Base-by-base conservation (phyloP, 1,140 invertebrate species). In the Bursaphelenchus mucronatus region DNA sequence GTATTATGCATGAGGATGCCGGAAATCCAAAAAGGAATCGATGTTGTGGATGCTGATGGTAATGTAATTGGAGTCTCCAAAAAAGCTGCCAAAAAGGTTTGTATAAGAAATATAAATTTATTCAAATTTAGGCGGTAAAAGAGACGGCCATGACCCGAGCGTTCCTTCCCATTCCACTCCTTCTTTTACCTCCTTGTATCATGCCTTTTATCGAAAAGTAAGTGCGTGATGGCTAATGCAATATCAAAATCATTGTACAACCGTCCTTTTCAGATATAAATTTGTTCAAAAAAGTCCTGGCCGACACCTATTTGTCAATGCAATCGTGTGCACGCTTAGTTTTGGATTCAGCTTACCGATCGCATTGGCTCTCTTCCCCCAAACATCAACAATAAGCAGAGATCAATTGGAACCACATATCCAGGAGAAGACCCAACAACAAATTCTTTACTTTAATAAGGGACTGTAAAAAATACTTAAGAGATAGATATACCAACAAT, bases 1-100 rank as follows among this genome's bases (percentile, higher is more conserved):
- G 83, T 86, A 3, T 46, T 85, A n/a, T 74, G 84, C 46, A 85
- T 85, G 85, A 73, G 85, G 50, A 82, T 82, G 65, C 83, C 80
- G 64, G 85, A 86, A 69, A 68, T 85, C 21, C 69, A 79, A 44
- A 83, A 83, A 52, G 85, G 85, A 17, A 85, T 85, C 62, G 81
- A 83, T 45, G 84, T 85, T 5, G 71, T 80, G 61, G 83, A 85
- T 62, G 79, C 77, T 49, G 65, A 79, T 46, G 75, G 81, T 6
- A 82, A 83, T 51, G 75, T 82, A 13, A 74, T 85, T 13, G 85
- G 84, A 17, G 80, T 82, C 8, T 86, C 85, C n/a, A 80, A 82
- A 73, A 73, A 82, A 11, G 85, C 85, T 43, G 85, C 85, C 7
- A 83, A 78, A 76, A 82, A 83, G 81, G 83, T 84, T 4, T 17